Evolutionary conservation across 2,797 vertebrate genomes (phyloP).

Genomic region (Picus viridis): DNA sequence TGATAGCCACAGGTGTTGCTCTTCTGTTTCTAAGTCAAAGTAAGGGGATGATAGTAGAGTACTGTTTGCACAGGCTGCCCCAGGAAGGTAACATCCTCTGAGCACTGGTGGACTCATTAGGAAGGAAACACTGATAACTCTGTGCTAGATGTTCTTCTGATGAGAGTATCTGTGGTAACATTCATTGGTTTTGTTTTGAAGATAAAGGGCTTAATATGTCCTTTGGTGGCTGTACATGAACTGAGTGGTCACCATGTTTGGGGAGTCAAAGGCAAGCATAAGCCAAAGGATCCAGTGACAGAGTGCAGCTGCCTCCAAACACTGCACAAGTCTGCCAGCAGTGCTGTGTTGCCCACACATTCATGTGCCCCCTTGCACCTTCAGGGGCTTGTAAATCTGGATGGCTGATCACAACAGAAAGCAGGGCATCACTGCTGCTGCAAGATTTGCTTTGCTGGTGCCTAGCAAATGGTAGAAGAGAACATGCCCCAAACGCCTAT

Average conservation of each 20-base stretch:
- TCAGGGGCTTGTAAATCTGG: not conserved
- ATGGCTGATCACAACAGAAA: not conserved
- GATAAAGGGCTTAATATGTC: not conserved
- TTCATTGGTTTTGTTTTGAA: not conserved
- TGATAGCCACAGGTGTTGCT: not conserved
- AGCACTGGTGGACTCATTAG: not conserved
- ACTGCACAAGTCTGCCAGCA: not conserved
- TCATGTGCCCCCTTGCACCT: fast-evolving
- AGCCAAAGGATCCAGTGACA: not conserved
- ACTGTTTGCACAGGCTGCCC: not conserved
- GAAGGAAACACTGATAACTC: not conserved
- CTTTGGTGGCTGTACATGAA: fast-evolving
- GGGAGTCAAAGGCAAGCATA: not conserved
- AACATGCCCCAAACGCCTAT: not conserved
- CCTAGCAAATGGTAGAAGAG: not conserved
- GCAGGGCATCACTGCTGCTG: fast-evolving
- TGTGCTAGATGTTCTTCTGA: not conserved
- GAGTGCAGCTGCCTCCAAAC: not conserved
- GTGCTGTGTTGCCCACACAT: fast-evolving
- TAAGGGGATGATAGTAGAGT: not conserved
- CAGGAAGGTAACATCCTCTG: not conserved
- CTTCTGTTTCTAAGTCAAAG: not conserved
- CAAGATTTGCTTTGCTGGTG: not conserved
- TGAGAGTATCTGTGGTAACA: not conserved
- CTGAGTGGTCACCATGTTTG: fast-evolving